A percentile compares a stretch with the other conserved stretches of the same genome.
Evolutionary conservation across 1,140 invertebrate species (phyloP).

Genomic region (Bicyclus anynana): DNA sequence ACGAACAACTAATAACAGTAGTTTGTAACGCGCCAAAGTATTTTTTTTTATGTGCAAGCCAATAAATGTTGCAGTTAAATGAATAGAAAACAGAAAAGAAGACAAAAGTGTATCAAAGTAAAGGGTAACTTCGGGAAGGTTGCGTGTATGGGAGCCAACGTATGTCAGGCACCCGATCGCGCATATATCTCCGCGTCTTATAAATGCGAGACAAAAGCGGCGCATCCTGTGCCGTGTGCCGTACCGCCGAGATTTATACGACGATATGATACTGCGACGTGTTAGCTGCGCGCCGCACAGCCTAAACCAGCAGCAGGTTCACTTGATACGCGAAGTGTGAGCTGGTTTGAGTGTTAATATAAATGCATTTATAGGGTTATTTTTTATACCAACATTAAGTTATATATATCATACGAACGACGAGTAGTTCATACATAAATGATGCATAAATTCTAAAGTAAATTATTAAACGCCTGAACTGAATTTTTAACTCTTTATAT

Average conservation of each 20-base stretch:
- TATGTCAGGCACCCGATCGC: neutral
- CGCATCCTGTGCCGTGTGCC: conserved; percentile 42
- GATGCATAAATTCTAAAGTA: too few species aligned
- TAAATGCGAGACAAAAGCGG: conserved; percentile 40
- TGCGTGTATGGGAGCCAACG: neutral
- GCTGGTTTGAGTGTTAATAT: neutral
- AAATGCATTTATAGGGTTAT: neutral
- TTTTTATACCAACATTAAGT: too few species aligned
- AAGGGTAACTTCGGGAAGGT: neutral
- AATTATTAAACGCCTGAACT: too few species aligned
- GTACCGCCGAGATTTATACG: conserved; percentile 50
- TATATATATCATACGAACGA: too few species aligned
- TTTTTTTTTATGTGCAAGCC: too few species aligned
- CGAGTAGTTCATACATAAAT: too few species aligned
- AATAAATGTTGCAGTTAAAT: too few species aligned
- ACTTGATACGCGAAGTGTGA: neutral
- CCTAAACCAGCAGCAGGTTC: conserved; percentile 15
- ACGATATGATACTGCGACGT: conserved; percentile 42
- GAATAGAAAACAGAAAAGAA: neutral
- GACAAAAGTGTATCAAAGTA: neutral
- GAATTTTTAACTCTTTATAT: too few species aligned
- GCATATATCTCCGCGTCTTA: conserved; percentile 21
- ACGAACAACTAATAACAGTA: too few species aligned
- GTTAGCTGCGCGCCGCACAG: conserved; percentile 3
- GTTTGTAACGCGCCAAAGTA: too few species aligned